Evolutionary conservation across 2,797 vertebrate species (phyloP).

Genomic region (Meda fulgida): DNA sequence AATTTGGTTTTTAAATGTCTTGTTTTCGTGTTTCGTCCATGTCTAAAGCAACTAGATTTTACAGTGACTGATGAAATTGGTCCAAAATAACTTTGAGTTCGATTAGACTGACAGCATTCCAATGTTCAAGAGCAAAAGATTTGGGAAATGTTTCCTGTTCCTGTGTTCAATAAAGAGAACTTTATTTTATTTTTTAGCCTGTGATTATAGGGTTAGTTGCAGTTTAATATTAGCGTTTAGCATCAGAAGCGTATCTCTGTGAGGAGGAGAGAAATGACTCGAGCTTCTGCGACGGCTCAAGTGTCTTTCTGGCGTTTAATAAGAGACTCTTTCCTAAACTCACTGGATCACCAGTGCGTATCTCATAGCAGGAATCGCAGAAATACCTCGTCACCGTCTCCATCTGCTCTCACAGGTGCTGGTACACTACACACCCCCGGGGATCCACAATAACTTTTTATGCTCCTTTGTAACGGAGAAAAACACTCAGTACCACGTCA

Average conservation of each 20-base stretch:
- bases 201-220: not conserved
- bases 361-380: conserved; percentile 83
- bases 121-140: not conserved
- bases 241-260: conserved; percentile 46
- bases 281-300: conserved; percentile 71
- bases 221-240: not conserved
- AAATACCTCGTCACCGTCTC: conserved; percentile 84
- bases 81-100: not conserved
- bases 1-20: not conserved
- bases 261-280: conserved; percentile 49
- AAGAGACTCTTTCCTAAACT: conserved; percentile 77
- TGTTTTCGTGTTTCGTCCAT: not conserved
- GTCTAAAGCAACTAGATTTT: not conserved
- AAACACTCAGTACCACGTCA: conserved; percentile 67
- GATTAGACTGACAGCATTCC: not conserved
- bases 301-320: conserved; percentile 70
- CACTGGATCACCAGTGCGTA: conserved; percentile 77
- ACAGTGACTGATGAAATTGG: not conserved
- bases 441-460: conserved; percentile 82
- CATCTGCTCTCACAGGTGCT: conserved; percentile 88
- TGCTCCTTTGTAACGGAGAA: conserved; percentile 74
- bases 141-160: not conserved
- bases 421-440: conserved; percentile 81
- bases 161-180: not conserved
- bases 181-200: too few relatives aligned